Base-by-base conservation (phyloP, 2,797 vertebrate genomes). In the Coreius guichenoti region DNA sequence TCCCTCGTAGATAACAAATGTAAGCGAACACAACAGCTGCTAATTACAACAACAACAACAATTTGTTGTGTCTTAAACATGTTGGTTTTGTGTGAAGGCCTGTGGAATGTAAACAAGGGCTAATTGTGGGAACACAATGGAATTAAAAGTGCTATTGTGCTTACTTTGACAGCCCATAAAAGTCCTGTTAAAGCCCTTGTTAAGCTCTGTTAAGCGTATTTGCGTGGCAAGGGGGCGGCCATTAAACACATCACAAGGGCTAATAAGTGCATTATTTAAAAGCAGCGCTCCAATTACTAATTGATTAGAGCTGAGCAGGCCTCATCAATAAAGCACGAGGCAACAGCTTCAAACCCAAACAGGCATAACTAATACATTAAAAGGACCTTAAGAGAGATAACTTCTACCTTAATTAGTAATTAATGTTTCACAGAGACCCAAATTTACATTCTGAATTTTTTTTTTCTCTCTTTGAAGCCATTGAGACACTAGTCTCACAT, bases 281-380 rank as follows among this genome's bases (percentile, higher is more conserved):
- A 94, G 93, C 94, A 91, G 92, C 92, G 92, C 94, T 94, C 93
- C 94, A 95, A 95, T 95, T 95, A 95, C 94, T 95, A 95, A 95
- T 95, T 96, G 94, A 96, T 96, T 95, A 94, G 93, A 95, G 94
- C 92, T 89, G 92, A 94, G 93, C 93, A 87, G 90, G 80, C 39
- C 93, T 96, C 95, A 96, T 96, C 94, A 95, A 95, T 95, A 95
- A 95, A 90, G 90, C 94, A 95, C 89, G 92, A 95, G 93, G 91
- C 87, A 90, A 92, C 61, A 92, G 93, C 94, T 94, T 94, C 94
- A 95, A 86, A 94, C 94, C 94, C 94, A 95, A 95, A 95, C 93
- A 94, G 92, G 90, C 93, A 95, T 95, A 93, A 95, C 95, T 95
- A 94, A 95, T 95, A 95, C 94, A 96, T 96, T 92, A 96, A 95